These are phyloP conservation scores for Tetraodon nigroviridis DNA, from an alignment of 2,113 vertebrate species.

Conservation along the genomic window DNA sequence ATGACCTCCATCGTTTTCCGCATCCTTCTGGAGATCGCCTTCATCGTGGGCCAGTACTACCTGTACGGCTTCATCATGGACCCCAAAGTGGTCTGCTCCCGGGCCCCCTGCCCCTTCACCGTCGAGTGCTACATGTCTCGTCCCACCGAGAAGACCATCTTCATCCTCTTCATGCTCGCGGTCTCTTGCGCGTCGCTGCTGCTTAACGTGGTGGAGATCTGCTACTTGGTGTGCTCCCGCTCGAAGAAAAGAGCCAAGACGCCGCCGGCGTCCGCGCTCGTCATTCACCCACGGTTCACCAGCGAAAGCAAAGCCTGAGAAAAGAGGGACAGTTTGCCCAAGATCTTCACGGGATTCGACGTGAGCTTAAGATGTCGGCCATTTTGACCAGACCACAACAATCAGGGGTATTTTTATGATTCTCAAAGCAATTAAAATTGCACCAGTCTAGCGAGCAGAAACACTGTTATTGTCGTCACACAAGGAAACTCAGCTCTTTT, in stretches of 20 bases:
- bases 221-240: slow-evolving; percentile 76
- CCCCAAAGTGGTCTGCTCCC: slow-evolving; percentile 80
- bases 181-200: slow-evolving; percentile 84
- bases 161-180: slow-evolving; percentile 82
- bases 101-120: slow-evolving; percentile 86
- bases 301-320: not conserved
- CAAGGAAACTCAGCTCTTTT: no score
- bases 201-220: slow-evolving; percentile 88
- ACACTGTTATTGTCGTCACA: no score
- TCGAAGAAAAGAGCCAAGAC: slow-evolving; percentile 22
- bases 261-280: not conserved
- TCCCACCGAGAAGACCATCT: slow-evolving; percentile 95
- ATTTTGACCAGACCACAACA: no score
- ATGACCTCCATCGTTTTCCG: slow-evolving; percentile 86
- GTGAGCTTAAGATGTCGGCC: no score
- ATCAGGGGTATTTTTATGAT: no score
- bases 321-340: no score
- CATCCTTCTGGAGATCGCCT: slow-evolving; percentile 85
- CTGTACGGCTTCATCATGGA: slow-evolving; percentile 89
- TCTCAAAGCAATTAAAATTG: no score
- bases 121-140: slow-evolving; percentile 97
- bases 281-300: slow-evolving; percentile 22
- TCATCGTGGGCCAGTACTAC: slow-evolving; percentile 91
- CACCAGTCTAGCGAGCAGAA: no score
- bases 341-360: no score